These are phyloP conservation scores for Troglohyphantes excavatus DNA, from an alignment of 2,888 invertebrate genomes.

Conservation along the genomic window DNA sequence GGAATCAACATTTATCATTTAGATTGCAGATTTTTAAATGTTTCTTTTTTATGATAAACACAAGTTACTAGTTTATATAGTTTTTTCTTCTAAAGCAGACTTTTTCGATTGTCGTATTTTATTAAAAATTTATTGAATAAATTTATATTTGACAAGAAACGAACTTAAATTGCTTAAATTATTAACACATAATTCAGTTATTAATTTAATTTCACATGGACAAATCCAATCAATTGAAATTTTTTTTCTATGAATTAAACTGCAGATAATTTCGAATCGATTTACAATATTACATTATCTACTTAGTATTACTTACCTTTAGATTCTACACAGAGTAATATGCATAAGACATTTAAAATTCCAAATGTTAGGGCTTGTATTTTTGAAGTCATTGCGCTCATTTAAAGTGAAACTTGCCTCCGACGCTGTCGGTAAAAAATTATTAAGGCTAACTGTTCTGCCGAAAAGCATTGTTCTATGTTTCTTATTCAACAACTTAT, in stretches of 20 bases:
- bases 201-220: too few relatives aligned
- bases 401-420: not conserved
- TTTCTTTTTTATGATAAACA: too few relatives aligned
- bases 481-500: constrained; percentile 32
- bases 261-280: not conserved
- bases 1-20: too few relatives aligned
- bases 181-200: too few relatives aligned
- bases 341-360: not conserved
- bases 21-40: too few relatives aligned
- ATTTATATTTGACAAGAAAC: too few relatives aligned
- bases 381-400: not conserved
- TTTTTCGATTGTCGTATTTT: too few relatives aligned
- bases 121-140: too few relatives aligned
- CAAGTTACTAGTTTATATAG: too few relatives aligned
- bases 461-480: constrained; percentile 13
- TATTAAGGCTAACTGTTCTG: not conserved
- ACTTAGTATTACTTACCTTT: constrained; percentile 24
- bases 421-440: not conserved
- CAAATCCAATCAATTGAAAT: not conserved
- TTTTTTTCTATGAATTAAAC: not conserved
- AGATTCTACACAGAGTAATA: not conserved
- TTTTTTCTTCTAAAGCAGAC: too few relatives aligned
- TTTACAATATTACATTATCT: not conserved
- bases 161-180: too few relatives aligned
- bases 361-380: not conserved